phyloP scores from a whole-genome alignment of 1,140 invertebrate species.

The Anoplolepis gracilipes region DNA sequence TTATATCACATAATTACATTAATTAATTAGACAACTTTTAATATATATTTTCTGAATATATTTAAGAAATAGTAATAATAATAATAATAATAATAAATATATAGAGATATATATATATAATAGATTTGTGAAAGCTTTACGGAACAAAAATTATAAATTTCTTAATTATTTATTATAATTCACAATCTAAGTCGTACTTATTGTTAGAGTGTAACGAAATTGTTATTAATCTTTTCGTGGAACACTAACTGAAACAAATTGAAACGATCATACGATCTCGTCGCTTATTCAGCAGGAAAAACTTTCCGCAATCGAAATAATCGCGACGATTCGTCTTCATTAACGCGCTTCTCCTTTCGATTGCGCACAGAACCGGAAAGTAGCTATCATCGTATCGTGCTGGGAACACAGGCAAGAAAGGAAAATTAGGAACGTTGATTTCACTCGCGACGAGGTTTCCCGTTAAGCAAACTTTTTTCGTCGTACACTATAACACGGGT shows the following conservation, averaged over 20 bases:
- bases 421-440: constrained; percentile 46
- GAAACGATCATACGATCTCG: constrained; percentile 22
- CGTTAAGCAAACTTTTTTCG: background rate
- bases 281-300: constrained; percentile 18
- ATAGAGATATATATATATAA: too few relatives aligned
- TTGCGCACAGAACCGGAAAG: background rate
- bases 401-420: constrained; percentile 1
- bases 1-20: constrained; percentile 9
- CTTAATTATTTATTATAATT: background rate
- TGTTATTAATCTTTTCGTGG: constrained; percentile 18
- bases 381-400: constrained; percentile 1
- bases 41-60: background rate
- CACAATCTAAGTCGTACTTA: background rate
- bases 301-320: constrained; percentile 27
- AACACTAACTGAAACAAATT: constrained; percentile 13
- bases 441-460: background rate
- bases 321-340: constrained; percentile 37
- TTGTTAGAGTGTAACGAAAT: background rate
- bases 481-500: background rate
- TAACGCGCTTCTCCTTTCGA: constrained; percentile 25
- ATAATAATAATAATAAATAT: too few relatives aligned
- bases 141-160: background rate
- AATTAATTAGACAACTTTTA: background rate
- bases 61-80: too few relatives aligned
- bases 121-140: background rate